Evolutionary conservation across 2,888 invertebrate species (phyloP).

Genomic region (Heliothis peltigera): DNA sequence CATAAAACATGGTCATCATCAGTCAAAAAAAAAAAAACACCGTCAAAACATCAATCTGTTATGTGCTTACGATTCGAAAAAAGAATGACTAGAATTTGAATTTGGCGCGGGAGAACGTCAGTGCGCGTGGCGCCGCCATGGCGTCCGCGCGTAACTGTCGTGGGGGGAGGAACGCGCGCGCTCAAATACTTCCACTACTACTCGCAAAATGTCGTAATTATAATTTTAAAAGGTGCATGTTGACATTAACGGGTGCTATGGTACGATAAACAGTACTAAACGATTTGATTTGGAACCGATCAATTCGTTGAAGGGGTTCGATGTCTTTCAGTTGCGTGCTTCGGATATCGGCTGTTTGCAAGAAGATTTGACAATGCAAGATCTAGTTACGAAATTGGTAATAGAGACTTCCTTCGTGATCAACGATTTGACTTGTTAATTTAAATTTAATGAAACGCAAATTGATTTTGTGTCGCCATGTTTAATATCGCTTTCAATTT

Average conservation of each 20-base stretch:
- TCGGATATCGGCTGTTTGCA: conserved; percentile 31
- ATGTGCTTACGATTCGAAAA: conserved; percentile 51
- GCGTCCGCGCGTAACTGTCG: conserved; percentile 80
- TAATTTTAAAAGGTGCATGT: conserved; percentile 66
- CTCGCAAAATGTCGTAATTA: conserved; percentile 71
- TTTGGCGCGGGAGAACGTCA: conserved; percentile 74
- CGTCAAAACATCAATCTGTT: conserved; percentile 56
- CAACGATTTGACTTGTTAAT: neutral
- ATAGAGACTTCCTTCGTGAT: conserved; percentile 34
- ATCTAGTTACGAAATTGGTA: conserved; percentile 34
- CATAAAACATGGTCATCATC: conserved; percentile 64
- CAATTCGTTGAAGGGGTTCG: conserved; percentile 55
- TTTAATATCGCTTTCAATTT: neutral
- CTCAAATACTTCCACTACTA: conserved; percentile 87
- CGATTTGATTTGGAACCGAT: conserved; percentile 68
- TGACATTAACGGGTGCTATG: conserved; percentile 70
- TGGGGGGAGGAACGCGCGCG: conserved; percentile 65
- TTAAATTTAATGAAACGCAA: neutral
- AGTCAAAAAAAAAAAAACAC: conserved; percentile 64
- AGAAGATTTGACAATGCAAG: conserved; percentile 32
- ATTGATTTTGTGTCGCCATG: conserved; percentile 1
- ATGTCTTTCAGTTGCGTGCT: conserved; percentile 26
- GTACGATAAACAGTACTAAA: conserved; percentile 64
- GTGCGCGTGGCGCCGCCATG: conserved; percentile 79
- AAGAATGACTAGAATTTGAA: conserved; percentile 81